Base-by-base conservation (phyloP, 2,113 vertebrate species). In the Trochalopteron elliotii region DNA sequence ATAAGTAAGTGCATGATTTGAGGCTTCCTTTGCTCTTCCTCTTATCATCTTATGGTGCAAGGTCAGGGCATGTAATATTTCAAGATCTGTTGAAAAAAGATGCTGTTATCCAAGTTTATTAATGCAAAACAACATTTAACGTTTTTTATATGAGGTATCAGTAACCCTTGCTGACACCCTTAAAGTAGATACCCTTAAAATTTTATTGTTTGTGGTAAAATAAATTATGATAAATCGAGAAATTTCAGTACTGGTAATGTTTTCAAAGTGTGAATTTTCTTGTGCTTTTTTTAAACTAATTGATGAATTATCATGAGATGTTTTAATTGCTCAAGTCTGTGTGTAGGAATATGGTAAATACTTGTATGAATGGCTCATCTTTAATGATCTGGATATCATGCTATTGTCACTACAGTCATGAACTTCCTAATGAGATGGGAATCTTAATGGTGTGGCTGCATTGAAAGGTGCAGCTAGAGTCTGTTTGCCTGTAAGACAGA, bases 1-100 rank as follows among this genome's bases (percentile, higher is more conserved):
- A 99, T 98, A 99, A 99, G 99, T 99, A 98, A 99, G 99, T 98
- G 71, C 31, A 33, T 31, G 39, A 65, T 68, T 87, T 67, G 72
- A 69, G 33, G 42, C 55, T 75, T 92, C 39, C 84, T 82, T 89
- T 8, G 35, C 59, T 72, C 60, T 25, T 64, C 28, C 18, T 60
- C 13, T 84, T 80, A 53, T 4, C 37, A 40, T 71, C 27, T 75
- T 77, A 21, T 1, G 4, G 35, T 75, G n/a, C 19, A 52, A 71
- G 10, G 16, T 72, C n/a, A 77, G 35, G 33, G 31, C 40, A 56
- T 2, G 10, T 75, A 52, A 53, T 74, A 50, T 61, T 25, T n/a
- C 15, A 31, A 31, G 56, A 90, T 69, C 44, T 89, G 25, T 8
- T 35, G 44, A 44, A 93, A 83, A 92, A 90, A 42, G 28, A 59